These are phyloP conservation scores for Bryconaethiops microstoma DNA, from an alignment of 2,797 vertebrate genomes.

Conservation along the genomic window DNA sequence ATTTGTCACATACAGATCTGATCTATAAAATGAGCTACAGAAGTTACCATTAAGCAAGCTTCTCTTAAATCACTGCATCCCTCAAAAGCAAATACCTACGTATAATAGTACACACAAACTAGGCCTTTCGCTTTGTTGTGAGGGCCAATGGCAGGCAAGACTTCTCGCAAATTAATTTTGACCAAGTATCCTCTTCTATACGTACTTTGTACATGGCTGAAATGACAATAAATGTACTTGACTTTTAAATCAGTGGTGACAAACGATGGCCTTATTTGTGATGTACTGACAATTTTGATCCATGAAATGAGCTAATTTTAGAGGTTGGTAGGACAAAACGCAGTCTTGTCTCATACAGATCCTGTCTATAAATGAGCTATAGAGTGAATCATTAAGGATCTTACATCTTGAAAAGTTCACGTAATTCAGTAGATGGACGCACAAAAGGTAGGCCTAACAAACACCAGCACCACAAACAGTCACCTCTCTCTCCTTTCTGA, in stretches of 20 bases:
- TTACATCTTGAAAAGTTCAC: not conserved
- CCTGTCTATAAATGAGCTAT: too few relatives aligned
- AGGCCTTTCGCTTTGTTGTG: not conserved
- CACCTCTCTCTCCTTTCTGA: slow-evolving; percentile 84
- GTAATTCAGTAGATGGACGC: not conserved
- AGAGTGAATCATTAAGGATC: not conserved
- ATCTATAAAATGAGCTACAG: too few relatives aligned
- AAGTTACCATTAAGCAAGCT: too few relatives aligned
- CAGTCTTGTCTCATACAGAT: not conserved
- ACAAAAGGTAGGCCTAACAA: not conserved
- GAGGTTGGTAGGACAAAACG: too few relatives aligned
- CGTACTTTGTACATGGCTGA: too few relatives aligned
- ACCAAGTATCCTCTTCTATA: too few relatives aligned
- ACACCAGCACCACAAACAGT: not conserved
- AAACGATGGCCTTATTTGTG: not conserved
- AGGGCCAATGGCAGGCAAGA: too few relatives aligned
- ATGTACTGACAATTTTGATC: not conserved
- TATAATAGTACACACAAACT: not conserved
- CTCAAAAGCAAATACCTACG: not conserved
- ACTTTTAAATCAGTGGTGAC: not conserved
- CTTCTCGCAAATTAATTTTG: too few relatives aligned
- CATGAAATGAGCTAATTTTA: not conserved
- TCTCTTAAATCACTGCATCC: too few relatives aligned
- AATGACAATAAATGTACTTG: too few relatives aligned
- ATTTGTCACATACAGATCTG: too few relatives aligned